Evolutionary conservation across 2,888 invertebrate genomes (phyloP).

Genomic region (Ommatoiulus sabulosus): DNA sequence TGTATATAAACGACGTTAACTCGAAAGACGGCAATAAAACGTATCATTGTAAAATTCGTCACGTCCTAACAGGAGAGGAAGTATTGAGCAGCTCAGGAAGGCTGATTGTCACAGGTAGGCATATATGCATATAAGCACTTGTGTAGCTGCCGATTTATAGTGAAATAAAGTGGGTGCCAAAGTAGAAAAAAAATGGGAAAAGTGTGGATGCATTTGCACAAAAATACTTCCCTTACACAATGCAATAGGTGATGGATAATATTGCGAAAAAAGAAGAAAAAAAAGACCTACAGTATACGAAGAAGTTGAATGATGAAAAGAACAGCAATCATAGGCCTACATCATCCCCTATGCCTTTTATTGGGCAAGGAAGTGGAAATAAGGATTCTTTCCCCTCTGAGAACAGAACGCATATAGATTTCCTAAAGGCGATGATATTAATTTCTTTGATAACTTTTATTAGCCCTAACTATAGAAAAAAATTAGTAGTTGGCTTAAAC

Average conservation of each 20-base stretch:
- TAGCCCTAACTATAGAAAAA: too few relatives aligned
- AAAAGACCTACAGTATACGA: not conserved
- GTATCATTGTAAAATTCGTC: constrained; percentile 84
- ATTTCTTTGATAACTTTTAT: too few relatives aligned
- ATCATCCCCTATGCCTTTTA: not conserved
- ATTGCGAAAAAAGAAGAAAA: not conserved
- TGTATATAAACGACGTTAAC: constrained; percentile 84
- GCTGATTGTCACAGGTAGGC: constrained; percentile 79
- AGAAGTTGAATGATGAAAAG: constrained; percentile 19
- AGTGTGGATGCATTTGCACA: not conserved
- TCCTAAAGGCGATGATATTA: too few relatives aligned
- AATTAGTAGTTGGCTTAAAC: too few relatives aligned
- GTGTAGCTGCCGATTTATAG: constrained; percentile 9
- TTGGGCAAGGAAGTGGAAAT: constrained; percentile 9
- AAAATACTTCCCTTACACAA: not conserved
- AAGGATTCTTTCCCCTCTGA: not conserved
- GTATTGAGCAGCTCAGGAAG: constrained; percentile 78
- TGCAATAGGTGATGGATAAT: constrained; percentile 19
- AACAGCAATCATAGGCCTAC: constrained; percentile 9
- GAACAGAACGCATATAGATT: too few relatives aligned
- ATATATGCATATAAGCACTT: not conserved
- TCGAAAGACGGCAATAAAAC: constrained; percentile 82
- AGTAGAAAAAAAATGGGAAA: not conserved
- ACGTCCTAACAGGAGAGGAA: constrained; percentile 82
- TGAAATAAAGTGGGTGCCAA: constrained; percentile 19